These are phyloP conservation scores for Aphelinus atriplicis DNA, from an alignment of 1,140 invertebrate species.

Conservation along the genomic window DNA sequence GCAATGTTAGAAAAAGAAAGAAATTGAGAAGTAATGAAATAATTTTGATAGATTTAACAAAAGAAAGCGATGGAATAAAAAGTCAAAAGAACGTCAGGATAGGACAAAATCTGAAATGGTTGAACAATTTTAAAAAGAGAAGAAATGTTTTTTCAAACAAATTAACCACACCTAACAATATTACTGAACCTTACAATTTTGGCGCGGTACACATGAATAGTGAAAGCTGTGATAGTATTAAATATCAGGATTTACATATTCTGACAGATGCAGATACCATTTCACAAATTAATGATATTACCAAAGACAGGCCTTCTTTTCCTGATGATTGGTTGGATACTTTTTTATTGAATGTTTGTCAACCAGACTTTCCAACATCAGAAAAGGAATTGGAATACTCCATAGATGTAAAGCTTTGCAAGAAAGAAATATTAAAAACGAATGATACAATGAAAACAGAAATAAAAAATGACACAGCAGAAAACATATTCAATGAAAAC, in stretches of 20 bases:
- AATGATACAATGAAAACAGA: not conserved
- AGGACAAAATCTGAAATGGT: constrained; percentile 45
- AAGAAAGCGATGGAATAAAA: constrained; percentile 46
- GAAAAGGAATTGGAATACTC: too few relatives aligned
- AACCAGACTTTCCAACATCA: too few relatives aligned
- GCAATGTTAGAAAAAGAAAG: constrained; percentile 28
- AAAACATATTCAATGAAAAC: not conserved
- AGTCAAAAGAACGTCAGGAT: constrained; percentile 41
- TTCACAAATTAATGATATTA: constrained; percentile 36
- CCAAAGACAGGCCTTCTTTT: constrained; percentile 9
- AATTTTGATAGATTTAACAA: constrained; percentile 55
- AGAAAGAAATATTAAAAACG: not conserved
- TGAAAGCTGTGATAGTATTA: constrained; percentile 36
- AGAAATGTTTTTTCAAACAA: constrained; percentile 19
- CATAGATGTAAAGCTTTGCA: not conserved
- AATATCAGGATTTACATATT: constrained; percentile 12
- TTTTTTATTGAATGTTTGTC: too few relatives aligned
- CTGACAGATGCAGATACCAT: constrained; percentile 30
- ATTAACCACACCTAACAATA: constrained; percentile 8
- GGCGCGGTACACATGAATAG: constrained; percentile 27
- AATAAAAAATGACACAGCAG: not conserved
- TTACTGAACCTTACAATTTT: constrained; percentile 34
- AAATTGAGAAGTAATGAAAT: constrained; percentile 46
- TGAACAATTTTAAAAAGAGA: constrained; percentile 42
- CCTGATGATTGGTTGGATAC: too few relatives aligned